These are phyloP conservation scores for Parazoanthus atlanticus DNA, from an alignment of 92 coral and sea anemone genomes.

Conservation along the genomic window DNA sequence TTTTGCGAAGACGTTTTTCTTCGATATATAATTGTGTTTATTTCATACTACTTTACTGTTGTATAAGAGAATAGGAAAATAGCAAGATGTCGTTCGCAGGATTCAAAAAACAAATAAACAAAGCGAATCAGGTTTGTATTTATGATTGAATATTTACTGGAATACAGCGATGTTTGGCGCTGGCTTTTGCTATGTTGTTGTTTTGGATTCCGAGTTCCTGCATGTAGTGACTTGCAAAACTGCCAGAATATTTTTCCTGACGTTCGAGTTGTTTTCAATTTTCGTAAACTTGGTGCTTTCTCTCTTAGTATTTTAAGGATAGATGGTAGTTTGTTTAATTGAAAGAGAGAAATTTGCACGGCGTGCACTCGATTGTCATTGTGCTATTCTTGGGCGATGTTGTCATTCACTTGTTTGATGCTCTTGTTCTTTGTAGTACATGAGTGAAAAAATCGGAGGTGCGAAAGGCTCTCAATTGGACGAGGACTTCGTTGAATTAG, in stretches of 20 bases:
- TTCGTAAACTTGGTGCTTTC: neutral
- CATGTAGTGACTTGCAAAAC: slow-evolving; percentile 13
- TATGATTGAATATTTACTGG: neutral
- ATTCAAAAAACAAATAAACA: slow-evolving; percentile 96
- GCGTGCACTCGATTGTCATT: neutral
- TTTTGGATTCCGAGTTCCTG: neutral
- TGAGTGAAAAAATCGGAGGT: slow-evolving; percentile 98
- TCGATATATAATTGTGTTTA: neutral
- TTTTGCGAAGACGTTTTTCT: neutral
- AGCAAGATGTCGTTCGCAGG: slow-evolving; percentile 95
- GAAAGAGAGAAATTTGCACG: neutral
- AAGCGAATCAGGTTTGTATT: slow-evolving; percentile 92
- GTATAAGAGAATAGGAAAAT: neutral
- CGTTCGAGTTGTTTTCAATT: neutral
- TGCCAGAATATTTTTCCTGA: neutral
- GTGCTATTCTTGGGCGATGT: slow-evolving; percentile 28
- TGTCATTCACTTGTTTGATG: slow-evolving; percentile 4
- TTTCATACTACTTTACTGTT: neutral
- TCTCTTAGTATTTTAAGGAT: neutral
- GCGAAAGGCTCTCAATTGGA: slow-evolving; percentile 95
- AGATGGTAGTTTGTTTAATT: neutral
- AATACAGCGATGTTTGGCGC: neutral
- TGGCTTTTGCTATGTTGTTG: neutral
- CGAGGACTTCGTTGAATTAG: slow-evolving; percentile 89
- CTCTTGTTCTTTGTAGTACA: slow-evolving; percentile 61